Conservation (phyloP, 2,888 invertebrate genomes). For the Therioaphis trifolii region DNA sequence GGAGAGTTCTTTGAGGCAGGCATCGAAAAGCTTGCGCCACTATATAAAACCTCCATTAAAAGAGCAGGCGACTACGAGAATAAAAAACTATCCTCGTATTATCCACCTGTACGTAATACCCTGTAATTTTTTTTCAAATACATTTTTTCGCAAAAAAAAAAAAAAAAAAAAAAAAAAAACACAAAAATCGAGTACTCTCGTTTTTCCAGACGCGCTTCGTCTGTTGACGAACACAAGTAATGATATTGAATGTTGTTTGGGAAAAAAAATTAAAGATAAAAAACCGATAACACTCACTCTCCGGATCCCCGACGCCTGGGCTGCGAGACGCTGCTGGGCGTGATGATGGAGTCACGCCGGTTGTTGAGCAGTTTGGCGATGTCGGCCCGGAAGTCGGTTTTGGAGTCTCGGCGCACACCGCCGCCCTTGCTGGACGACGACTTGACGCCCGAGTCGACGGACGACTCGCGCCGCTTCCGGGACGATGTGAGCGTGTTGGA, state of each 20-base stretch:
- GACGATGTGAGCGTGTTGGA: slow-evolving; percentile 72
- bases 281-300: slow-evolving; percentile 42
- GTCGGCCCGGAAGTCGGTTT: slow-evolving; percentile 67
- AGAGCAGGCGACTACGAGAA: neutral
- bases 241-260: too few relatives aligned
- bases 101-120: too few relatives aligned
- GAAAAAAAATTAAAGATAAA: too few relatives aligned
- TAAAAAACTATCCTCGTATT: neutral
- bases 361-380: slow-evolving; percentile 56
- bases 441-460: slow-evolving; percentile 86
- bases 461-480: slow-evolving; percentile 86
- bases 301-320: slow-evolving; percentile 51
- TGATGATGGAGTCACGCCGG: slow-evolving; percentile 51
- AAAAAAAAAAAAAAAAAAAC: neutral
- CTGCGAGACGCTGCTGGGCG: slow-evolving; percentile 29
- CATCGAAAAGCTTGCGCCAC: neutral
- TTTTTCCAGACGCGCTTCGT: too few relatives aligned
- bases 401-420: slow-evolving; percentile 71
- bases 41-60: neutral
- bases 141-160: too few relatives aligned
- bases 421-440: slow-evolving; percentile 74
- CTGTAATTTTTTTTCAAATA: neutral
- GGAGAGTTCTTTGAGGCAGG: neutral
- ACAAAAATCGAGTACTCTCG: neutral
- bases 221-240: too few relatives aligned